These are phyloP conservation scores for Boleophthalmus pectinirostris DNA, from an alignment of 2,113 vertebrate species.

Conservation along the genomic window DNA sequence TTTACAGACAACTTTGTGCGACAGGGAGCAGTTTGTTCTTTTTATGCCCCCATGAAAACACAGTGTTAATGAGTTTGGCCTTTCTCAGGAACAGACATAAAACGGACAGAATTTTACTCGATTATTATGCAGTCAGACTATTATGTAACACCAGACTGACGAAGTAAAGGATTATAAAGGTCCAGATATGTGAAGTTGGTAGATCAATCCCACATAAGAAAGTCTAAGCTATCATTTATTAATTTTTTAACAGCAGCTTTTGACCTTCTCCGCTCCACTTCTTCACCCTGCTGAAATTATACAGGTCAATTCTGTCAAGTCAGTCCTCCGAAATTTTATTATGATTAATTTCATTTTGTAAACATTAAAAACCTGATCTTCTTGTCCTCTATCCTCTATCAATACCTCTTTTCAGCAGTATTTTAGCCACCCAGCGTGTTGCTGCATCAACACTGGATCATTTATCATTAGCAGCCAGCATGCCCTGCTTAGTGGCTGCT, in stretches of 20 bases:
- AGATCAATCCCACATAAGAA: too few relatives aligned
- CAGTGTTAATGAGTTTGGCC: too few relatives aligned
- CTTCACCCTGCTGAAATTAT: neutral
- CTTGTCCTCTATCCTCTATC: conserved; percentile 47
- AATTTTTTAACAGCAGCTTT: neutral
- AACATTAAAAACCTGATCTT: neutral
- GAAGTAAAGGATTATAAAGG: neutral
- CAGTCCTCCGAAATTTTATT: conserved; percentile 16
- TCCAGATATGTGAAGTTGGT: too few relatives aligned
- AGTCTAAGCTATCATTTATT: too few relatives aligned
- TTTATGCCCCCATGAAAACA: neutral
- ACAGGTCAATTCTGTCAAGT: neutral
- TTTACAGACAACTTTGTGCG: too few relatives aligned
- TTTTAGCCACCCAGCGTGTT: conserved; percentile 52
- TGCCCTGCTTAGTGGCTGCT: conserved; percentile 65
- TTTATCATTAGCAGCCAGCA: conserved; percentile 69
- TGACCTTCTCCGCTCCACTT: too few relatives aligned
- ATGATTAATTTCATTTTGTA: neutral
- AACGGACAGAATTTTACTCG: too few relatives aligned
- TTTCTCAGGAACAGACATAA: too few relatives aligned
- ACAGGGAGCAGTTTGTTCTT: neutral
- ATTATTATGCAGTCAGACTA: neutral
- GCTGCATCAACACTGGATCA: conserved; percentile 68
- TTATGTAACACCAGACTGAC: neutral
- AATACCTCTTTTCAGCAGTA: conserved; percentile 48